Conservation (phyloP, 2,888 invertebrate genomes). For the Luperina nickerlii region DNA sequence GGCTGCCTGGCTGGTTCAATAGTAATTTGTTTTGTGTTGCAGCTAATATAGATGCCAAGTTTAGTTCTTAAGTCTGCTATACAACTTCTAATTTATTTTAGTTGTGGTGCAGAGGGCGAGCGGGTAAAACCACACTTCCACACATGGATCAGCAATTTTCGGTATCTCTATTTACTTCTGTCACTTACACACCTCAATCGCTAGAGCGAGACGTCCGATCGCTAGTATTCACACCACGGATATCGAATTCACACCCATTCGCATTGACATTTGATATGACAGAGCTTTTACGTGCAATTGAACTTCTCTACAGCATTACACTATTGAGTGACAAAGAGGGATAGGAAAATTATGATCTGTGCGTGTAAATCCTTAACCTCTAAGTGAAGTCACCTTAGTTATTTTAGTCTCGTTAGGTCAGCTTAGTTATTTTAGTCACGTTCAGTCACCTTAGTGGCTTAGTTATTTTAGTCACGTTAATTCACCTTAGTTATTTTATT, state of each 20-base stretch:
- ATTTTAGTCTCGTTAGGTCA: not conserved
- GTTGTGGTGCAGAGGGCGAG: not conserved
- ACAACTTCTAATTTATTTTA: not conserved
- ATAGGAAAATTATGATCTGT: not conserved
- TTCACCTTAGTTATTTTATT: too few species aligned
- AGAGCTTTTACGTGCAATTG: not conserved
- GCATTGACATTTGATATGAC: not conserved
- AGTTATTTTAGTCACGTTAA: too few species aligned
- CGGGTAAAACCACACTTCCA: not conserved
- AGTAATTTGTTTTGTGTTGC: not conserved
- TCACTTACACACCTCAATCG: not conserved
- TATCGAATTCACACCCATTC: not conserved
- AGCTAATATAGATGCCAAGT: conserved; percentile 3
- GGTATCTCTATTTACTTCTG: not conserved
- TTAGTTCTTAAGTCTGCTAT: not conserved
- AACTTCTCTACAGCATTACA: not conserved
- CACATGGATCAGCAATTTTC: not conserved
- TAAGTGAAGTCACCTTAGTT: not conserved
- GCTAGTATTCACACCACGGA: not conserved
- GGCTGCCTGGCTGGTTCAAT: not conserved
- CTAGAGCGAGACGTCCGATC: not conserved
- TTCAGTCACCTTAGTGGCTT: too few species aligned
- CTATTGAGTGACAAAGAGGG: not conserved
- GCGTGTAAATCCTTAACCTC: not conserved
- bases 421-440: not conserved